phyloP scores from a whole-genome alignment of 1,140 invertebrate genomes.

The Drosophila pectinifera region DNA sequence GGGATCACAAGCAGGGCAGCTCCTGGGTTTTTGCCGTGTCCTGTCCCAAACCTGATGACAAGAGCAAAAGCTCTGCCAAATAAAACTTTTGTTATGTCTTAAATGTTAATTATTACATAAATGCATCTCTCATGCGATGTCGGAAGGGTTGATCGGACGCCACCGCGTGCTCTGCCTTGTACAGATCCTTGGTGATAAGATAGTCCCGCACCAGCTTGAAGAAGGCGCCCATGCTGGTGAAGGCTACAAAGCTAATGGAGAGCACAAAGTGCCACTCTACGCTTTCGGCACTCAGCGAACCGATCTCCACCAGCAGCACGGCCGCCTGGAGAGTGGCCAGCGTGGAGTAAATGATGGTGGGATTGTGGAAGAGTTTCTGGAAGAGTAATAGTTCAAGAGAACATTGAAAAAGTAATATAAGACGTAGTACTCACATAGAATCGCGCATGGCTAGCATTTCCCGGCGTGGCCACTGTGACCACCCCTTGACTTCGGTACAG shows the following conservation, averaged over 20 bases:
- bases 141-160: slow-evolving; percentile 38
- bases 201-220: slow-evolving; percentile 95
- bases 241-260: slow-evolving; percentile 92
- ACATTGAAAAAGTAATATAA: too few relatives aligned
- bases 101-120: slow-evolving; percentile 29
- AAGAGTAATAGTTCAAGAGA: slow-evolving; percentile 51
- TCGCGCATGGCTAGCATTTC: slow-evolving; percentile 91
- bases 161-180: slow-evolving; percentile 89
- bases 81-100: slow-evolving; percentile 12
- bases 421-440: slow-evolving; percentile 93
- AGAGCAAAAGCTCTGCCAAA: slow-evolving; percentile 17
- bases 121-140: slow-evolving; percentile 40
- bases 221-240: slow-evolving; percentile 96
- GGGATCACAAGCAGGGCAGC: slow-evolving; percentile 87
- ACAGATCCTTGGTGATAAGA: slow-evolving; percentile 92
- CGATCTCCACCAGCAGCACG: slow-evolving; percentile 91
- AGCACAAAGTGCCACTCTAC: slow-evolving; percentile 96
- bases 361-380: slow-evolving; percentile 94
- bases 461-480: slow-evolving; percentile 92
- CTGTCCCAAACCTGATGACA: slow-evolving; percentile 4
- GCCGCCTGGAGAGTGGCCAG: slow-evolving; percentile 90
- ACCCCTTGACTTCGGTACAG: slow-evolving; percentile 92
- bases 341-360: slow-evolving; percentile 91
- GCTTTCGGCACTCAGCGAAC: slow-evolving; percentile 89
- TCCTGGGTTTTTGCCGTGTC: slow-evolving; percentile 85